phyloP scores from a whole-genome alignment of 2,113 vertebrate species.

The Lasiurus borealis region DNA sequence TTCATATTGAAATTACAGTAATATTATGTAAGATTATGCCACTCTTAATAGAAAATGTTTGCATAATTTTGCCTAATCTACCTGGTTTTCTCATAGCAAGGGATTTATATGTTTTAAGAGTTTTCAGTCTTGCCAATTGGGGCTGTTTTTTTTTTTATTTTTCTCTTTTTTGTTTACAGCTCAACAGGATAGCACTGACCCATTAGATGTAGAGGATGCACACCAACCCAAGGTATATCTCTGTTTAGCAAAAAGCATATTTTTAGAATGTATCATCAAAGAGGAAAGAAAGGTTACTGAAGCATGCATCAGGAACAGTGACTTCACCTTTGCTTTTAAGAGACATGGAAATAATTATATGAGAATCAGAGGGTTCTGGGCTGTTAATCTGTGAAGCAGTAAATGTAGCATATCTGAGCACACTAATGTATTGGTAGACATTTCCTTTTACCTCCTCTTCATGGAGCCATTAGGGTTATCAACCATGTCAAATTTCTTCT shows the following conservation, averaged over 20 bases:
- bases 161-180: constrained; percentile 80
- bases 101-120: not conserved
- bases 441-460: constrained; percentile 57
- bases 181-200: not conserved
- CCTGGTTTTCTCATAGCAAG: constrained; percentile 24
- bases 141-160: constrained; percentile 19
- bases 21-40: not conserved
- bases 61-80: not conserved
- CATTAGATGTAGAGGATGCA: constrained; percentile 1
- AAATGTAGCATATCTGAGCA: constrained; percentile 22
- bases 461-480: constrained; percentile 20
- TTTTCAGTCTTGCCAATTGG: not conserved
- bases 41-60: constrained; percentile 42
- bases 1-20: constrained; percentile 27
- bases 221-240: constrained; percentile 80
- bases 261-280: constrained; percentile 13
- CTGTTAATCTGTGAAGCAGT: constrained; percentile 45
- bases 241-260: constrained; percentile 46
- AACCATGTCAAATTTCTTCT: constrained; percentile 41
- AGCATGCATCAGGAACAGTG: constrained; percentile 26
- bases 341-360: constrained; percentile 59
- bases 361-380: constrained; percentile 28
- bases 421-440: not conserved
- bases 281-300: not conserved
- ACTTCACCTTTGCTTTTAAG: constrained; percentile 51